Evolutionary conservation across 2,113 vertebrate species (phyloP).

Genomic region (Leuciscus idus): DNA sequence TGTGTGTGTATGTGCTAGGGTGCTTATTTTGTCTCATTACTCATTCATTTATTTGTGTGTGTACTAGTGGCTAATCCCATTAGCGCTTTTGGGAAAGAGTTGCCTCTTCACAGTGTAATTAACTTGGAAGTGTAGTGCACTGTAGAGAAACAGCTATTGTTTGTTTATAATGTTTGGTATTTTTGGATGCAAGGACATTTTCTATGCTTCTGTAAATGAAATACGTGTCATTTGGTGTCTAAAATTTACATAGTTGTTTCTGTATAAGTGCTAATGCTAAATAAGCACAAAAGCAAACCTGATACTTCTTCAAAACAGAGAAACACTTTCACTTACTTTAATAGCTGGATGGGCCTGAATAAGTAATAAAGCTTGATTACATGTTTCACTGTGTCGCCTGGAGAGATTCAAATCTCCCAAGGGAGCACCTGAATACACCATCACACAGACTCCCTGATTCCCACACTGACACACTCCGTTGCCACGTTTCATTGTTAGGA

Average conservation of each 20-base stretch:
- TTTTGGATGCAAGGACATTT: not conserved
- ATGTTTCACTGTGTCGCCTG: not conserved
- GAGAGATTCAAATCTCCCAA: slow-evolving; percentile 1
- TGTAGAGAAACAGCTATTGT: not conserved
- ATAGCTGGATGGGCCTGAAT: not conserved
- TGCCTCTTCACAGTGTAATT: not conserved
- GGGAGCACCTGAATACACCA: slow-evolving; percentile 12
- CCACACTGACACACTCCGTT: slow-evolving; percentile 9
- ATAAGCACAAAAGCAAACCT: not conserved
- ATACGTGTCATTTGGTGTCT: not conserved
- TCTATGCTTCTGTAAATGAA: not conserved
- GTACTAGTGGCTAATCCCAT: not conserved
- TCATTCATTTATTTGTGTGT: slow-evolving; percentile 6
- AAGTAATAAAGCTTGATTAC: not conserved
- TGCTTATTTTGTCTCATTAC: not conserved
- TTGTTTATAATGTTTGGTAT: not conserved
- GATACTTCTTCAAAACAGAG: not conserved
- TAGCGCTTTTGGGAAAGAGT: not conserved
- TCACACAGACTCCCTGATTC: slow-evolving; percentile 26
- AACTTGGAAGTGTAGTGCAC: not conserved
- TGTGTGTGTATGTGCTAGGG: not conserved
- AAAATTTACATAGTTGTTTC: not conserved
- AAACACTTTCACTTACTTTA: not conserved
- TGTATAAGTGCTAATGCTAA: not conserved
- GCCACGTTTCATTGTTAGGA: slow-evolving; percentile 6